phyloP scores from a whole-genome alignment of 2,888 invertebrate species.

The Drosophila sordidapex region DNA sequence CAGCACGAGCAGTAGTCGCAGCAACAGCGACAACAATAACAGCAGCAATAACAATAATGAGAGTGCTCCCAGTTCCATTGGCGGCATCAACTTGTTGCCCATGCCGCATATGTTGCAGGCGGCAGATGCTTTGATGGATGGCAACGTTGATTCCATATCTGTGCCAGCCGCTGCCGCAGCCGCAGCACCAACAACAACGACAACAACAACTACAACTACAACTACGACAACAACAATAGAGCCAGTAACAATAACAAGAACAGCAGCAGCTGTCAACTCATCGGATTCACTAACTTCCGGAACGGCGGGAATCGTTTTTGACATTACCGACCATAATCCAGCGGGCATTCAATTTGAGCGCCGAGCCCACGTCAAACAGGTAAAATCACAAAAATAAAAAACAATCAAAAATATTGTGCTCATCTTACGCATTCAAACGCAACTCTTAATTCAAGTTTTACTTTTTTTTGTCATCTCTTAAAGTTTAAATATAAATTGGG shows the following conservation, averaged over 20 bases:
- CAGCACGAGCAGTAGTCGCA: slow-evolving; percentile 13
- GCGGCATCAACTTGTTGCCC: slow-evolving; percentile 34
- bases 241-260: not conserved
- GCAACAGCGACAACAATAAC: slow-evolving; percentile 9
- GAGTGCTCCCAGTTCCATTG: slow-evolving; percentile 14
- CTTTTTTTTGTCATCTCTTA: not conserved
- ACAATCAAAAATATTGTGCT: not conserved
- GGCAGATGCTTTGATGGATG: slow-evolving; percentile 79
- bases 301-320: slow-evolving; percentile 37
- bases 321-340: slow-evolving; percentile 82
- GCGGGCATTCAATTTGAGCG: slow-evolving; percentile 83
- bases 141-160: slow-evolving; percentile 83
- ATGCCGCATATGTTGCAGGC: slow-evolving; percentile 67
- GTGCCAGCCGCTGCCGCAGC: slow-evolving; percentile 79
- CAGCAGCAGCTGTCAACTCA: slow-evolving; percentile 7
- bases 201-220: not conserved
- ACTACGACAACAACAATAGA: not conserved
- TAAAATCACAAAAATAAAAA: slow-evolving; percentile 52
- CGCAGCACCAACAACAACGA: slow-evolving; percentile 24
- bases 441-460: not conserved
- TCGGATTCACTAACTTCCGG: not conserved
- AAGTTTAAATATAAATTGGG: not conserved
- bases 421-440: not conserved
- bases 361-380: slow-evolving; percentile 84
- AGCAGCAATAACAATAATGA: slow-evolving; percentile 13